Conservation (phyloP, 2,797 vertebrate genomes). For the Neosalanx taihuensis region DNA sequence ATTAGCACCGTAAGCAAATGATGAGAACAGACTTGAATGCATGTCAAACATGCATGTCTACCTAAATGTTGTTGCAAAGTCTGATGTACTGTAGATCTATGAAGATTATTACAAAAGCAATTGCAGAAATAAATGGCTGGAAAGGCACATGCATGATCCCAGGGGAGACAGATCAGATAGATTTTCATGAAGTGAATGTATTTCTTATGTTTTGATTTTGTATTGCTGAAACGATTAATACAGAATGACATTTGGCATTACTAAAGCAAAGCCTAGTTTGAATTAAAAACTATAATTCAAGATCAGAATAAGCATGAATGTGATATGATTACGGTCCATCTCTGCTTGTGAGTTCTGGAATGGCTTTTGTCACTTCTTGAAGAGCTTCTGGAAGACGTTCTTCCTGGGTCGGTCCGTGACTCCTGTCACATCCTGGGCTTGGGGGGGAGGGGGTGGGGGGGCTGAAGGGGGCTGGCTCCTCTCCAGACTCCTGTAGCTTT, state of each 20-base stretch:
- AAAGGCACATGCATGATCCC: conserved; percentile 7
- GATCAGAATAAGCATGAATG: not conserved
- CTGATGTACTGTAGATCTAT: not conserved
- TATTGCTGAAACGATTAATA: no score
- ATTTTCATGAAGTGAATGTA: not conserved
- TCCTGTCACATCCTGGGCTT: conserved; percentile 24
- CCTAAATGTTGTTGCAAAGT: not conserved
- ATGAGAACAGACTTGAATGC: no score
- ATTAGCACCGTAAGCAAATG: no score
- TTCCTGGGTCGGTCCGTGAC: conserved; percentile 53
- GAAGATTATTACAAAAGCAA: not conserved
- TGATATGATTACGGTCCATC: not conserved
- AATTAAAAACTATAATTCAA: not conserved
- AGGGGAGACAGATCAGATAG: not conserved
- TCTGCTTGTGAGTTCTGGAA: no score
- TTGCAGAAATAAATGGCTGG: not conserved
- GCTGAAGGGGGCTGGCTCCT: conserved; percentile 24
- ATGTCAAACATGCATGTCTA: no score
- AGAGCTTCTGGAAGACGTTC: conserved; percentile 68
- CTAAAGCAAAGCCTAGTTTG: not conserved
- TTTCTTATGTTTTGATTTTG: not conserved
- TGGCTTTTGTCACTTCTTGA: conserved; percentile 32
- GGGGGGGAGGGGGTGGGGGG: conserved; percentile 32
- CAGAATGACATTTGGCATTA: not conserved
- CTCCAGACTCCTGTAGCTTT: conserved; percentile 22